Conservation (phyloP, 2,888 invertebrate species). For the Sminthurides aquaticus region DNA sequence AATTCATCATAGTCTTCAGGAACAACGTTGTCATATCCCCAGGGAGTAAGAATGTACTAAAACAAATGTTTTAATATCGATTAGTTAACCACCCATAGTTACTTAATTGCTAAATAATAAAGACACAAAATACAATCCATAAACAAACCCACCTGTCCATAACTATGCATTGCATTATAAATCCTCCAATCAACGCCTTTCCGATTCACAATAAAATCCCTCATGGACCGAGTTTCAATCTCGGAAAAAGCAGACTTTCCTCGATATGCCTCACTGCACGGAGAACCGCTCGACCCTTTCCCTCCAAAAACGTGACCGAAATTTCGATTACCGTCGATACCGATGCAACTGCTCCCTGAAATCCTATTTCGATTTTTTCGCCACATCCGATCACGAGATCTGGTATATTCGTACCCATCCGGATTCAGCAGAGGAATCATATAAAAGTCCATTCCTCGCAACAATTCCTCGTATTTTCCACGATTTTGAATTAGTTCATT, state of each 20-base stretch:
- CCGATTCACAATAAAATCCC: neutral
- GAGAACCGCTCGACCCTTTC: neutral
- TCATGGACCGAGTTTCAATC: neutral
- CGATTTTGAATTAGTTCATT: neutral
- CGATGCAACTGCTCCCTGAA: neutral
- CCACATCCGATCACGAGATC: neutral
- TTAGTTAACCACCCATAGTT: no score
- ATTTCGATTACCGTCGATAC: neutral
- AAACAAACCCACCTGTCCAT: neutral
- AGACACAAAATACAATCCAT: no score
- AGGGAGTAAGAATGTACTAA: neutral
- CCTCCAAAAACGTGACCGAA: neutral
- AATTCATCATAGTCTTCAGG: neutral
- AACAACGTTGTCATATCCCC: neutral
- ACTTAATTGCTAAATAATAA: no score
- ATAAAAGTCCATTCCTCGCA: neutral
- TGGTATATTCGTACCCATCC: neutral
- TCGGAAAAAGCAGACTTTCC: neutral
- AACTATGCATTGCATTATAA: neutral
- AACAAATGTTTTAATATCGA: neutral
- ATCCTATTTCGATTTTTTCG: neutral
- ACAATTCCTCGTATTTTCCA: neutral
- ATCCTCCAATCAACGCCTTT: neutral
- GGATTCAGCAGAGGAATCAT: neutral
- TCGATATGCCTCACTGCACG: slow-evolving; percentile 1